Base-by-base conservation (phyloP, 2,113 vertebrate species). In the Epinephelus fuscoguttatus region DNA sequence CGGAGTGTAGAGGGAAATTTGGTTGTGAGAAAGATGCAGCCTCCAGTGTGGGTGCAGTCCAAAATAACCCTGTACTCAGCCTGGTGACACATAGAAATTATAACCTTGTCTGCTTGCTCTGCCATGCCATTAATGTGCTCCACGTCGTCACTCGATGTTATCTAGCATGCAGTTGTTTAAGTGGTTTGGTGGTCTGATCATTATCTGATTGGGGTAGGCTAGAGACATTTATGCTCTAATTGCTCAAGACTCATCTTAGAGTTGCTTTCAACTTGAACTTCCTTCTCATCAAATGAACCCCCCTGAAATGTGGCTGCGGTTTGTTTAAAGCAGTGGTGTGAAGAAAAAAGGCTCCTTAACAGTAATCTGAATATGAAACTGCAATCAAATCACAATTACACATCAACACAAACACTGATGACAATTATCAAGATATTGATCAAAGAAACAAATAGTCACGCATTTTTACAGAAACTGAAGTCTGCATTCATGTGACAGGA, bases 281-380 rank as follows among this genome's bases (percentile, higher is more conserved):
- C 78, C 79, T 88, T 73, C 88, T 53, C n/a, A 70, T 61, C 5
- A 37, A n/a, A 40, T 50, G 56, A 86, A 84, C 86, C 37, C 55
- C 40, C 45, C 25, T 66, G 18, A 84, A 60, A 71, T 45, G 27
- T 4, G 69, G 4, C 33, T 75, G 80, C 3, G 77, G 74, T 88
- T 84, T 77, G 6, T 80, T 1, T 53, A 70, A 49, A 42, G 2
- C 30, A 42, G 37, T 23, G 56, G 2, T 61, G 3, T 75, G 61
- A 18, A 55, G 23, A 18, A 8, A n/a, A 50, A 17, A 17, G 4
- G 1, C 4, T 4, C 47, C 0, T 40, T 15, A 3, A 52, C 55
- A 27, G 18, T 61, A 25, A 33, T 21, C 4, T 70, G 6, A 73
- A 61, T 23, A 30, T 19, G 3, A 70, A 69, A 77, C 42, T 8